Conservation (phyloP, 2,888 invertebrate species). For the Adelognathus sp. region DNA sequence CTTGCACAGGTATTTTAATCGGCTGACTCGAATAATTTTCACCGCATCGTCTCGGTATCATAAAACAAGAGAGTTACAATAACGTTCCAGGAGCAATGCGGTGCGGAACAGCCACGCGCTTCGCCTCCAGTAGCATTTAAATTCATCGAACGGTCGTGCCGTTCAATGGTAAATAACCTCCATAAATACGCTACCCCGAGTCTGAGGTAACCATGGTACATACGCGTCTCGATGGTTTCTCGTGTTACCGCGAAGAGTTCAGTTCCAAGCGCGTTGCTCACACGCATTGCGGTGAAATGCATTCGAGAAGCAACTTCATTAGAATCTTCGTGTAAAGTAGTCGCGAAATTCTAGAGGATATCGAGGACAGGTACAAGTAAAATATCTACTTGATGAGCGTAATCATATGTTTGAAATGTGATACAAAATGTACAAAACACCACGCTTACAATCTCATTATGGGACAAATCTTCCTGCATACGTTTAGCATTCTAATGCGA, state of each 20-base stretch:
- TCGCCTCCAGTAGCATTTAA: not conserved
- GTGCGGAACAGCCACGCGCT: not conserved
- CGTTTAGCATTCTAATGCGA: not conserved
- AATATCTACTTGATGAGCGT: constrained; percentile 14
- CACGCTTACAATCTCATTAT: not conserved
- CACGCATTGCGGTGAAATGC: not conserved
- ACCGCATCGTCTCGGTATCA: not conserved
- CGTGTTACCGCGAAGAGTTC: not conserved
- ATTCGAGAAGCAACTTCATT: constrained; percentile 22
- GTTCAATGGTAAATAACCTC: constrained; percentile 9
- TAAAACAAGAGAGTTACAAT: not conserved
- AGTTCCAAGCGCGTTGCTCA: not conserved
- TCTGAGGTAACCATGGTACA: not conserved
- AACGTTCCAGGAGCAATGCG: not conserved
- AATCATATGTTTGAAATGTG: constrained; percentile 16
- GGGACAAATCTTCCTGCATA: constrained; percentile 10
- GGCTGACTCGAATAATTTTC: not conserved
- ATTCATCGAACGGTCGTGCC: not conserved
- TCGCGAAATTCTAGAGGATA: not conserved
- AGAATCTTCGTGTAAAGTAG: not conserved
- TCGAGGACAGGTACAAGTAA: not conserved
- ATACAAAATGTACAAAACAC: constrained; percentile 18
- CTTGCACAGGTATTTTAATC: not conserved
- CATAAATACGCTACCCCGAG: not conserved
- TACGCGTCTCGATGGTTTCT: not conserved